Conservation (phyloP, 92 coral and sea anemone genomes). For the Chrysogorgia sp. region DNA sequence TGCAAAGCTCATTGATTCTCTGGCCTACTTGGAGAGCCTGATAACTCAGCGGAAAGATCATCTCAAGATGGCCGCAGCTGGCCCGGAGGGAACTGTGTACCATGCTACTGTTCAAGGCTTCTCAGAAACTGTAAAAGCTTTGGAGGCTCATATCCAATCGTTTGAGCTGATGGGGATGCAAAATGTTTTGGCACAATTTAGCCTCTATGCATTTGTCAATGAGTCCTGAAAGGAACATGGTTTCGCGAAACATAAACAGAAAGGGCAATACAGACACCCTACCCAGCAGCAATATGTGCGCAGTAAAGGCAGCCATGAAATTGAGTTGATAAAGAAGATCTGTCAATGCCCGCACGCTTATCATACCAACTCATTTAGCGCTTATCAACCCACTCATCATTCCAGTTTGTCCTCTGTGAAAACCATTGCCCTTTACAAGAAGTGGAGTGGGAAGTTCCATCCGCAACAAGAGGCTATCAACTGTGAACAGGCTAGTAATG, state of each 20-base stretch:
- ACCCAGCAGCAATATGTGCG: constrained; percentile 60
- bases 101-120: constrained; percentile 49
- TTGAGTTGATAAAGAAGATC: constrained; percentile 64
- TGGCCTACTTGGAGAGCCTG: constrained; percentile 42
- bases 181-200: constrained; percentile 16
- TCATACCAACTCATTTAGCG: constrained; percentile 65
- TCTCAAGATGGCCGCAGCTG: constrained; percentile 41
- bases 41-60: constrained; percentile 38
- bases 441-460: constrained; percentile 41
- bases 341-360: constrained; percentile 72
- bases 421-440: constrained; percentile 35
- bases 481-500: constrained; percentile 37
- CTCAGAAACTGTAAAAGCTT: constrained; percentile 48
- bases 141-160: constrained; percentile 46
- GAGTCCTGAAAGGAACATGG: constrained; percentile 83
- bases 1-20: constrained; percentile 35
- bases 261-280: constrained; percentile 73
- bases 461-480: constrained; percentile 2
- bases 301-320: constrained; percentile 64
- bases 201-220: constrained; percentile 68
- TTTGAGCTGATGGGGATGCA: constrained; percentile 35
- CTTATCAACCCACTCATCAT: constrained; percentile 67
- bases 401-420: constrained; percentile 49
- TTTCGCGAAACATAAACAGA: constrained; percentile 73
- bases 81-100: constrained; percentile 66